These are phyloP conservation scores for Acleris cristana DNA, from an alignment of 2,888 invertebrate genomes.

Conservation along the genomic window DNA sequence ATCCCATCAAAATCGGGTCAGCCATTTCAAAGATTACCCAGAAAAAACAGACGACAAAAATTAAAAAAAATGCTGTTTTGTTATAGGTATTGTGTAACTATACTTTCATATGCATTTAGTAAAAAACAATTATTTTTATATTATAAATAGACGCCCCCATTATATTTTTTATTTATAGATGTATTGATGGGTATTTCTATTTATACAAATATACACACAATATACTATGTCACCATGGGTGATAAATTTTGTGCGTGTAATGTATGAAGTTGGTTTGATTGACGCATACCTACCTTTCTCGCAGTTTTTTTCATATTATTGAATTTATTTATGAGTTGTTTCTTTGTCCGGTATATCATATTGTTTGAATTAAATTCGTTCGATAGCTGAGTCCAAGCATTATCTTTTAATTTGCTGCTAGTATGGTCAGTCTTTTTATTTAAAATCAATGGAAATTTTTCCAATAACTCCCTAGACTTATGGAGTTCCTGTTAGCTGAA, in stretches of 20 bases:
- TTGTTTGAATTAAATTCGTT: conserved; percentile 33
- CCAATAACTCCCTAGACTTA: neutral
- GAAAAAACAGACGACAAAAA: too few relatives aligned
- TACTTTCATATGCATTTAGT: too few relatives aligned
- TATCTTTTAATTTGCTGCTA: conserved; percentile 31
- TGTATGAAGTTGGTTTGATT: neutral
- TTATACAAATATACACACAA: too few relatives aligned
- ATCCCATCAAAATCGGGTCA: too few relatives aligned
- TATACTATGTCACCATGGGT: neutral
- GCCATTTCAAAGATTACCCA: too few relatives aligned
- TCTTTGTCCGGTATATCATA: conserved; percentile 13
- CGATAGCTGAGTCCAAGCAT: conserved; percentile 17
- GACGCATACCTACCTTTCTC: conserved; percentile 18
- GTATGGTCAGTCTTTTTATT: conserved; percentile 32
- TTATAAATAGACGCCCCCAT: too few relatives aligned
- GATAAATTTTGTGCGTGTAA: too few relatives aligned
- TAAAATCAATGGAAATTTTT: neutral
- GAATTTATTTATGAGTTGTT: conserved; percentile 32
- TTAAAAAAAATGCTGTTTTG: too few relatives aligned
- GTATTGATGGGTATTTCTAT: too few relatives aligned
- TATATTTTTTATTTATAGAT: too few relatives aligned
- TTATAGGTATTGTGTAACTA: too few relatives aligned
- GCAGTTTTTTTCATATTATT: conserved; percentile 36
- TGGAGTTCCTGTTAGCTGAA: neutral
- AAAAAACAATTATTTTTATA: too few relatives aligned